phyloP scores from a whole-genome alignment of 2,888 invertebrate species.

The Trichogramma dendrolimi region DNA sequence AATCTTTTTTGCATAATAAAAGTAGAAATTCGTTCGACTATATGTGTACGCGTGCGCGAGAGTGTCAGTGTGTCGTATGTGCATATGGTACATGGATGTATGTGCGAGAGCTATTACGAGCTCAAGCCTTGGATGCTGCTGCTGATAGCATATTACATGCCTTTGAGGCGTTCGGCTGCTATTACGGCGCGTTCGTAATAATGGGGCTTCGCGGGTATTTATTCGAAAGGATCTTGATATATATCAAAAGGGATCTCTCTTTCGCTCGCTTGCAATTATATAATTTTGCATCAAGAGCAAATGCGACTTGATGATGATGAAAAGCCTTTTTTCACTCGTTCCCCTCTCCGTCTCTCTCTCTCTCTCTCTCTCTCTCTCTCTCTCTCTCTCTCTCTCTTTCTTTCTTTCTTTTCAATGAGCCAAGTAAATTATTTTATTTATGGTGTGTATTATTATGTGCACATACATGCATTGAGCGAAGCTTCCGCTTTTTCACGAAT shows the following conservation, averaged over 20 bases:
- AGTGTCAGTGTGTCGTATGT: not conserved
- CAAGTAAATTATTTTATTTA: too few species aligned
- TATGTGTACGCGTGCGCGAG: not conserved
- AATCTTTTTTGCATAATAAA: constrained; percentile 15
- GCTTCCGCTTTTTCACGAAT: too few species aligned
- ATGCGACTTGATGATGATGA: not conserved
- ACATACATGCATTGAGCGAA: too few species aligned
- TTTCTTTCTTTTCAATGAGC: too few species aligned
- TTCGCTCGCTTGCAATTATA: constrained; percentile 16
- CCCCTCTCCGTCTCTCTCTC: too few species aligned
- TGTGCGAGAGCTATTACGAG: constrained; percentile 6
- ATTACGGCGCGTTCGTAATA: constrained; percentile 15
- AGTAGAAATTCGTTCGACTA: constrained; percentile 11
- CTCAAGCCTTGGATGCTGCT: not conserved
- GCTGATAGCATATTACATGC: constrained; percentile 18
- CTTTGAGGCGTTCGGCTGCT: constrained; percentile 13
- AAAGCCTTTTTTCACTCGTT: not conserved
- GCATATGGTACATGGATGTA: not conserved
- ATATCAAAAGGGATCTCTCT: not conserved
- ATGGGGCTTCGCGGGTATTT: constrained; percentile 16
- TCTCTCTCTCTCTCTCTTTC: too few species aligned
- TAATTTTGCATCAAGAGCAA: constrained; percentile 11
- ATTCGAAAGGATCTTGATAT: not conserved
- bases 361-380: too few species aligned
- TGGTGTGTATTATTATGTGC: too few species aligned